phyloP scores from a whole-genome alignment of 2,113 vertebrate genomes.

The Etia nguti region DNA sequence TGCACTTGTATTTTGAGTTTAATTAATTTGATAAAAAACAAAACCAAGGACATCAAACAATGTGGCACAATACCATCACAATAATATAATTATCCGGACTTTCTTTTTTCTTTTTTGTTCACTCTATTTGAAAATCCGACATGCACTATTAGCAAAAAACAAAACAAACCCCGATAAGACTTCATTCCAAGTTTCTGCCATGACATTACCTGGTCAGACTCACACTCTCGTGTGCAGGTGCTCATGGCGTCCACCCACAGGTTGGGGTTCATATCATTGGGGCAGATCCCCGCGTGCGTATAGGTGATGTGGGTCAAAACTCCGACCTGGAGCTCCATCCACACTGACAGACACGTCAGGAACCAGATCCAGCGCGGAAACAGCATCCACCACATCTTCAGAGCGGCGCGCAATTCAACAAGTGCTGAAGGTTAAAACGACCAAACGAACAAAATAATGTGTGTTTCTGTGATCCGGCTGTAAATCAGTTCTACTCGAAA shows the following conservation, averaged over 20 bases:
- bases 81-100: neutral
- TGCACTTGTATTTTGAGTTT: neutral
- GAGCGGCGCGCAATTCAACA: neutral
- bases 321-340: conserved; percentile 63
- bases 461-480: neutral
- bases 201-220: conserved; percentile 85
- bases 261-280: conserved; percentile 98
- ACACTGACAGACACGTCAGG: conserved; percentile 67
- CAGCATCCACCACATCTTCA: conserved; percentile 79
- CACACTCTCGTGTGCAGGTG: conserved; percentile 91
- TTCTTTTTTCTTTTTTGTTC: neutral
- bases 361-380: conserved; percentile 77
- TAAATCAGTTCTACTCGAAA: neutral
- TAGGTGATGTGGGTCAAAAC: conserved; percentile 75
- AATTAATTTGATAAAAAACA: neutral
- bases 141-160: neutral
- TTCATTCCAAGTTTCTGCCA: neutral
- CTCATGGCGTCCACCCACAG: conserved; percentile 99
- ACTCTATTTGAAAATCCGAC: neutral
- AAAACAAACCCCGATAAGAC: neutral
- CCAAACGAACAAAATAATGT: neutral
- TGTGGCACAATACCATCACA: neutral
- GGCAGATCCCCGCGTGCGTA: conserved; percentile 91
- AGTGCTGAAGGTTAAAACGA: neutral
- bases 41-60: neutral